Conservation (phyloP, 2,113 vertebrate genomes). For the Cavia aperea region DNA sequence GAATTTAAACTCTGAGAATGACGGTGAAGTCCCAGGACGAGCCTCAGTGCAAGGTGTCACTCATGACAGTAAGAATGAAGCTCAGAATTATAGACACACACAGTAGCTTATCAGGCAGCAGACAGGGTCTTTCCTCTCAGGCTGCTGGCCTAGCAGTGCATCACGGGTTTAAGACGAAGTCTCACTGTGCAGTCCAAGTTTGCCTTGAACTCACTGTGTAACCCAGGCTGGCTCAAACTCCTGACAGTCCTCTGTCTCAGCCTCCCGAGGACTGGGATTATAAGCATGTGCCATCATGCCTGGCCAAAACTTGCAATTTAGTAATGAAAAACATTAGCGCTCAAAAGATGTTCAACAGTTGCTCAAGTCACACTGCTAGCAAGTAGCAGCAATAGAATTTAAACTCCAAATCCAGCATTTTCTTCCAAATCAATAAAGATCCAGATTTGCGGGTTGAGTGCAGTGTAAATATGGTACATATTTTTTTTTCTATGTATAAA, state of each 20-base stretch:
- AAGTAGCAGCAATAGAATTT: neutral
- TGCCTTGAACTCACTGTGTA: neutral
- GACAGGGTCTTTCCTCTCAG: neutral
- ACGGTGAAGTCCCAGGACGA: neutral
- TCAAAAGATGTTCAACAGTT: neutral
- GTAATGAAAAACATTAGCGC: neutral
- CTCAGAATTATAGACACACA: neutral
- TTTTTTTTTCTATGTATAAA: neutral
- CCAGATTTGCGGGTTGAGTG: neutral
- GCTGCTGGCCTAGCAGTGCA: neutral
- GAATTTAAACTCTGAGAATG: neutral
- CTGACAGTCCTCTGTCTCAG: neutral
- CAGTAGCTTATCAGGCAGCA: neutral
- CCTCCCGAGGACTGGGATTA: neutral
- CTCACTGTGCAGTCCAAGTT: neutral
- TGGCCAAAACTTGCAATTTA: neutral
- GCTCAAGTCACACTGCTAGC: neutral
- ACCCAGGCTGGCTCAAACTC: neutral
- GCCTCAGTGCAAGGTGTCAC: neutral
- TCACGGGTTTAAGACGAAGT: neutral
- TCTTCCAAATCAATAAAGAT: neutral
- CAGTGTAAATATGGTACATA: neutral
- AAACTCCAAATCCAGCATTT: neutral
- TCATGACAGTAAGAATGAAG: neutral
- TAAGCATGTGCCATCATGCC: neutral